These are phyloP conservation scores for Peromyscus leucopus DNA, from an alignment of 2,113 vertebrate genomes.

Conservation along the genomic window DNA sequence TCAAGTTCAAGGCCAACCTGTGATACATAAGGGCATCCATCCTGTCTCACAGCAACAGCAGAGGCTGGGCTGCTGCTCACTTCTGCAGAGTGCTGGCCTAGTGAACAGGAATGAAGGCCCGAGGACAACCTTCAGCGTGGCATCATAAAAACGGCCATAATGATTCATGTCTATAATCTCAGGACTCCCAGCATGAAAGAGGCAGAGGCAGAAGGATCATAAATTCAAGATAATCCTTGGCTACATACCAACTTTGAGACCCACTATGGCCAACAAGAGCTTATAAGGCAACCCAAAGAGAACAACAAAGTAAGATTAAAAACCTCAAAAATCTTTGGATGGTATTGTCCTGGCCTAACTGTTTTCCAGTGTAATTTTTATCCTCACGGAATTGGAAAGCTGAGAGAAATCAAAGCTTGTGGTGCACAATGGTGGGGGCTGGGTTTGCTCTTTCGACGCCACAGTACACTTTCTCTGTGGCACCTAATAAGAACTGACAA, in stretches of 20 bases:
- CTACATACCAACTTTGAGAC: no score
- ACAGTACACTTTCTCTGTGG: not conserved
- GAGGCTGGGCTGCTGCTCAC: not conserved
- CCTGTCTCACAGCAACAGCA: not conserved
- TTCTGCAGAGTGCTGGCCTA: not conserved
- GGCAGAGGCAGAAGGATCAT: not conserved
- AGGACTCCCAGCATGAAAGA: not conserved
- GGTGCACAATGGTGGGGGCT: no score
- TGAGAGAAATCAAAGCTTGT: not conserved
- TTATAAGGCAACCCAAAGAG: not conserved
- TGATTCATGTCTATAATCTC: not conserved
- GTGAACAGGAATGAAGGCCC: not conserved
- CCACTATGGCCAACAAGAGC: not conserved
- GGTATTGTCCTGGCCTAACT: not conserved
- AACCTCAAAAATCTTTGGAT: not conserved
- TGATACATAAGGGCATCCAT: not conserved
- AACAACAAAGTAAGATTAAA: not conserved
- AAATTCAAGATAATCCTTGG: not conserved
- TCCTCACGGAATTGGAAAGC: not conserved
- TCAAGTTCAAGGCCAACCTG: not conserved
- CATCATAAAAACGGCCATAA: not conserved
- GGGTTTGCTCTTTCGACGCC: not conserved
- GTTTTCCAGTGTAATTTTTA: not conserved
- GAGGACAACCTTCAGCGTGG: not conserved
- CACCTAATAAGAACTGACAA: not conserved